These are phyloP conservation scores for Odontocolon sp. DNA, from an alignment of 2,888 invertebrate genomes.

Conservation along the genomic window DNA sequence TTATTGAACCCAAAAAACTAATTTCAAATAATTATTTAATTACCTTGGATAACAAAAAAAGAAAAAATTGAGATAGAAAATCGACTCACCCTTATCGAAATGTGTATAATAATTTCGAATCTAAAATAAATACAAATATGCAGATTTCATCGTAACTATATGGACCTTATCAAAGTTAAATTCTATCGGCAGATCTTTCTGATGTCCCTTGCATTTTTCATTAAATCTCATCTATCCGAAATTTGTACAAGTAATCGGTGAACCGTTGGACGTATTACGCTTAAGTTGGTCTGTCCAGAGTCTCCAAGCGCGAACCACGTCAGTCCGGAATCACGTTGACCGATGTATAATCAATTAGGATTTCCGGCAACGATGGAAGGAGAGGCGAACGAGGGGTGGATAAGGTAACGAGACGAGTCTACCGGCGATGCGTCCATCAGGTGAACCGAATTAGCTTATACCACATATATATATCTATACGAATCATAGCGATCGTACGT, in stretches of 20 bases:
- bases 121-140: no score
- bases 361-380: background rate
- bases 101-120: no score
- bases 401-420: slow-evolving; percentile 34
- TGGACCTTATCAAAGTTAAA: no score
- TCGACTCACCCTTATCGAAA: no score
- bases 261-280: background rate
- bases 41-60: no score
- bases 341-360: slow-evolving; percentile 44
- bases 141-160: no score
- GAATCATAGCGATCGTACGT: slow-evolving; percentile 51
- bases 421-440: slow-evolving; percentile 21
- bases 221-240: no score
- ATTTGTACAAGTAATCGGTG: background rate
- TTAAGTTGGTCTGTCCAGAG: background rate
- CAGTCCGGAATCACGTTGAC: slow-evolving; percentile 38
- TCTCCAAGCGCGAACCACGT: slow-evolving; percentile 12
- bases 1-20: background rate
- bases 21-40: background rate
- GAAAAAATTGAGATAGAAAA: no score
- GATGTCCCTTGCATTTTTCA: no score
- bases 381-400: background rate
- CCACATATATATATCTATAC: slow-evolving; percentile 20
- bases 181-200: no score
- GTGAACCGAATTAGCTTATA: slow-evolving; percentile 38